Evolutionary conservation across 2,888 invertebrate genomes (phyloP), one percentile per base, ranked within the genome.

Genomic region (Hyposoter didymator): DNA sequence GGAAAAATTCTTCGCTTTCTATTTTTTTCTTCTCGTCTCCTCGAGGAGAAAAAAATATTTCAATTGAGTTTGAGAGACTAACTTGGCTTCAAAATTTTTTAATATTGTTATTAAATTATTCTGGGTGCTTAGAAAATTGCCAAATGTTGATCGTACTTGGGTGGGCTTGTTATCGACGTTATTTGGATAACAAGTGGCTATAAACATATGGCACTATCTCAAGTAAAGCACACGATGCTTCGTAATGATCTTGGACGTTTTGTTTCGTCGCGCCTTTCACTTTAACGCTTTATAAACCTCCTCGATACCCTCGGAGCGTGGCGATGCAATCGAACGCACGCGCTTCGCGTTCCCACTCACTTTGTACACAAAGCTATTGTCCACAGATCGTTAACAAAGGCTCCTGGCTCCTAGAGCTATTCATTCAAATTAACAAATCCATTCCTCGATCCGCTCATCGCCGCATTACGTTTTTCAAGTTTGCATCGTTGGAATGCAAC

Each of bases 221-320:
- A 78, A 84, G 45, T 39, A 64, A 84, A 78, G 64, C 78, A 76
- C 62, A 73, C 73, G 64, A 62, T 75, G 62, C 32, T 19, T 64
- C 45, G 75, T 85, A 75, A 82, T 75, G 82, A 85, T 85, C 52
- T 66, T 64, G 43, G 79, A 75, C 76, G 81, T 81, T 84, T 81
- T 76, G 76, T 84, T 81, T 84, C 81, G 72, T 78, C 76, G 82
- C 82, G 82, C 85, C 85, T 82, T 85, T 85, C 85, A 85, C 85
- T 85, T 75, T 47, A 78, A 55, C 62, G 70, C 67, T 67, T 28
- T 69, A 45, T 70, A 45, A 78, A 70, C 62, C 55, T 78, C 19
- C 52, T 52, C 49, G 47, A 84, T 55, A 19, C 49, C 49, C 45
- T 28, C 73, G 84, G 59, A 43, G 80, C 80, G 78, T 59, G 72